A percentile compares a stretch with the other conserved stretches of the same genome.
These are phyloP conservation scores for Myopa tessellatipennis DNA, from an alignment of 2,888 invertebrate species.

Conservation along the genomic window DNA sequence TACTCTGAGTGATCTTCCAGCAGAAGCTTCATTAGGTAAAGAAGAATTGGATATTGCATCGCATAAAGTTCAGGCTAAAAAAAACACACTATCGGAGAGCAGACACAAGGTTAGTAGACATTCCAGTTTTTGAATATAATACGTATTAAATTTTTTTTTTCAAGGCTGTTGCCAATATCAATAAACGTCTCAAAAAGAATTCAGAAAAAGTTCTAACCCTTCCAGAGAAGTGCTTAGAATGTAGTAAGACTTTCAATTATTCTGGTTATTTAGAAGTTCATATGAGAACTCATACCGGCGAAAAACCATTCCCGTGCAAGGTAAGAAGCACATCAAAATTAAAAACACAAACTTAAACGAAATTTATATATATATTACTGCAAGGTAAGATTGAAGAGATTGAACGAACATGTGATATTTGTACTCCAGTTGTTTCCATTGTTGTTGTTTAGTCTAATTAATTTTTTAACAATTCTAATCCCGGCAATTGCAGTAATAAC, in stretches of 20 bases:
- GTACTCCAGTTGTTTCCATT: too few species aligned
- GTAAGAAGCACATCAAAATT: slow-evolving; percentile 42
- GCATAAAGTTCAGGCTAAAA: neutral
- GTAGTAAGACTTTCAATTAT: slow-evolving; percentile 58
- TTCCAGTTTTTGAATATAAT: too few species aligned
- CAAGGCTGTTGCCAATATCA: neutral
- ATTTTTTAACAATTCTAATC: too few species aligned
- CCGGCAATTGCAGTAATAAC: too few species aligned
- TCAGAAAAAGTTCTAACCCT: slow-evolving; percentile 48
- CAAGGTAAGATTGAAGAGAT: too few species aligned
- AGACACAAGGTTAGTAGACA: too few species aligned
- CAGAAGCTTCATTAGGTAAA: slow-evolving; percentile 21
- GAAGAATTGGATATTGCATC: neutral
- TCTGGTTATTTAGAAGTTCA: slow-evolving; percentile 59
- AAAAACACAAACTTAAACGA: too few species aligned
- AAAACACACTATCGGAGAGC: neutral
- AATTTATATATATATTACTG: too few species aligned
- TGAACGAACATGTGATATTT: too few species aligned
- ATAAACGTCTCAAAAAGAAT: neutral
- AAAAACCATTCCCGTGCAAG: slow-evolving; percentile 59
- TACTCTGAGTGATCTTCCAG: slow-evolving; percentile 52
- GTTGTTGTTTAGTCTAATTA: too few species aligned
- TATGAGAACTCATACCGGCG: slow-evolving; percentile 57
- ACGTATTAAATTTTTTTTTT: too few species aligned
- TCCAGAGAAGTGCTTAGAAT: slow-evolving; percentile 57